Base-by-base conservation (phyloP, 2,888 invertebrate species). In the Fragum sueziense region DNA sequence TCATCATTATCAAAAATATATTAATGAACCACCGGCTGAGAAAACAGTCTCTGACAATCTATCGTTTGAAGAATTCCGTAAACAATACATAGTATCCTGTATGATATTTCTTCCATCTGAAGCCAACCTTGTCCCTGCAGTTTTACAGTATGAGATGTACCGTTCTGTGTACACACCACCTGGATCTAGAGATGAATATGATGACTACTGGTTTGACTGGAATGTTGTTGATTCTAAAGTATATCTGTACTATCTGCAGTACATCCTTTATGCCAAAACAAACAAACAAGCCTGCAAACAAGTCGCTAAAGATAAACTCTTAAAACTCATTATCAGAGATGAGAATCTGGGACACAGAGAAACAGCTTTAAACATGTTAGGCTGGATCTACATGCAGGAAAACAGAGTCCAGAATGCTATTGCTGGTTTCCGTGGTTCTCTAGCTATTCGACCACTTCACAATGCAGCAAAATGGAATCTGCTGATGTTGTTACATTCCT, bases 381-480 rank as follows among this genome's bases (percentile, higher is more conserved):
- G 67, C 20, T 67, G 67, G 67, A 41, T 67, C 17, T 67, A 27
- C 25, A 14, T 37, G 17, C 67, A 41, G 25, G 67, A 67, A 41
- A 11, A 34, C 25, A 7, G n/a, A 4, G 7, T 20, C 1, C 11
- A 25, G 11, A 41, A n/a, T 25, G 67, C 67, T 14, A 14, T 11
- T 20, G 3, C 7, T 17, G n/a, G 67, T 25, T 67, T 67, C 20
- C 14, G 27, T 29, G 14, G 22, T 7, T 67, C 67, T 4, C 22
- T 29, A 33, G 27, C 29, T 7, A n/a, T 67, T 7, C 27, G 67
- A 6, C 67, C 67, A 41, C 4, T 34, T 27, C 37, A 67, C 22
- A 67, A 67, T 41, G 67, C 67, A 3, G 67, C 47, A 27, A 67
- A 67, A 67, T 67, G 67, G 67, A 37, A 67, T 22, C 9, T 67